Conservation (phyloP, 2,113 vertebrate genomes). For the Clupea harengus region DNA sequence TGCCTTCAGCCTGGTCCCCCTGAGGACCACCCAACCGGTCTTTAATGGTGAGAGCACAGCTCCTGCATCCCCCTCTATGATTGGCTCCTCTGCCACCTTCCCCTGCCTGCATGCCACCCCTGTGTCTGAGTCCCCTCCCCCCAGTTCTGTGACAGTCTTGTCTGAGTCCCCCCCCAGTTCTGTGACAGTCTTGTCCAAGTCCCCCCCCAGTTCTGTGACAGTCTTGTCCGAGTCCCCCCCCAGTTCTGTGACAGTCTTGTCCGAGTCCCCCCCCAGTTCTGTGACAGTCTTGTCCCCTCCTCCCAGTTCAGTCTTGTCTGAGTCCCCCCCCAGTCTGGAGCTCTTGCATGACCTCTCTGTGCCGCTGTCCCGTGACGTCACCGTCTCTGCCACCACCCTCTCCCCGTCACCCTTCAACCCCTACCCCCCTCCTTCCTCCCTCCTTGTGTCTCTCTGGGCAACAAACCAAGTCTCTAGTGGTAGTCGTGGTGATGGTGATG, state of each 20-base stretch:
- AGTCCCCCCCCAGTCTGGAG: slow-evolving; percentile 76
- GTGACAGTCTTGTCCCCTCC: slow-evolving; percentile 64
- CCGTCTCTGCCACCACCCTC: slow-evolving; percentile 64
- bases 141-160: too few species aligned
- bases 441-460: slow-evolving; percentile 68
- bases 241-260: too few species aligned
- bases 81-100: slow-evolving; percentile 63
- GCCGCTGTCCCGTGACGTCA: slow-evolving; percentile 73
- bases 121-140: slow-evolving; percentile 73
- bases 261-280: too few species aligned
- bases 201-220: too few species aligned
- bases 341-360: slow-evolving; percentile 80
- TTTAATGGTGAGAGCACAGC: slow-evolving; percentile 90
- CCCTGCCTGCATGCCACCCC: slow-evolving; percentile 86
- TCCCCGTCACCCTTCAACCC: slow-evolving; percentile 70
- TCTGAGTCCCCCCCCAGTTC: too few species aligned
- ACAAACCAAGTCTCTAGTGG: slow-evolving; percentile 65
- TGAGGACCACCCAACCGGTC: slow-evolving; percentile 80
- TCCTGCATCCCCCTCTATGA: slow-evolving; percentile 70
- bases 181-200: too few species aligned
- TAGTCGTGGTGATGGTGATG: slow-evolving; percentile 46
- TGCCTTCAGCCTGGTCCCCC: slow-evolving; percentile 68
- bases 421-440: slow-evolving; percentile 70
- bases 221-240: slow-evolving; percentile 65
- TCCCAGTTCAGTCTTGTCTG: slow-evolving; percentile 64